Base-by-base conservation (phyloP, 2,797 vertebrate species). In the Zenarchopterus dispar region DNA sequence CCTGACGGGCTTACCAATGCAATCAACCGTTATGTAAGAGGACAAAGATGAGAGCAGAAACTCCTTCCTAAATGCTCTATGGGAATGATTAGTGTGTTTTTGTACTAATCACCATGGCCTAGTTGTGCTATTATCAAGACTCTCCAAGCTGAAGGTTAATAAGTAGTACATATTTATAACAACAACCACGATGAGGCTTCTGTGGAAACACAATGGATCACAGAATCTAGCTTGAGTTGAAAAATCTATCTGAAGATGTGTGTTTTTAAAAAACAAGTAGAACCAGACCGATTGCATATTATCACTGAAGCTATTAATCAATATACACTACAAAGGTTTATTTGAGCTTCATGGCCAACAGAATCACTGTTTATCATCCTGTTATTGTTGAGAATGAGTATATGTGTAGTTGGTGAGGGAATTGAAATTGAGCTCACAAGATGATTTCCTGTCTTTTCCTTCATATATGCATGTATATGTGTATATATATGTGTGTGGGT, bases 121-220 rank as follows among this genome's bases (percentile, higher is more conserved):
- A 41, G 47, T 56, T 47, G 22, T 47, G 33, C 9, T 50, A 8
- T 13, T 22, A 4, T 52, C n/a, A 21, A 11, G 45, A 54, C 50
- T 59, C 56, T 73, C 54, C 57, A 56, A 53, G 59, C 60, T 56
- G 62, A 75, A 77, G 68, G 75, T 75, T 79, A 79, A 81, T 81
- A 19, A 42, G 36, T 72, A 55, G 69, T 72, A 42, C 60, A 70
- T 77, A 73, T 78, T 74, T 76, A 78, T 76, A 78, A 74, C 51
- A 68, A 70, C 57, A 18, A 19, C 53, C 49, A 51, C 62, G 31
- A 73, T 72, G 61, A 67, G 44, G 56, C n/a, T 44, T 15, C 28
- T 8, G 6, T 28, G 16, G n/a, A 57, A 50, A 7, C 26, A 3
- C 19, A 45, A 22, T 22, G 16, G 9, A 8, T 9, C 28, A 31